Evolutionary conservation across 2,797 vertebrate genomes (phyloP).

Genomic region (Squalus acanthias): DNA sequence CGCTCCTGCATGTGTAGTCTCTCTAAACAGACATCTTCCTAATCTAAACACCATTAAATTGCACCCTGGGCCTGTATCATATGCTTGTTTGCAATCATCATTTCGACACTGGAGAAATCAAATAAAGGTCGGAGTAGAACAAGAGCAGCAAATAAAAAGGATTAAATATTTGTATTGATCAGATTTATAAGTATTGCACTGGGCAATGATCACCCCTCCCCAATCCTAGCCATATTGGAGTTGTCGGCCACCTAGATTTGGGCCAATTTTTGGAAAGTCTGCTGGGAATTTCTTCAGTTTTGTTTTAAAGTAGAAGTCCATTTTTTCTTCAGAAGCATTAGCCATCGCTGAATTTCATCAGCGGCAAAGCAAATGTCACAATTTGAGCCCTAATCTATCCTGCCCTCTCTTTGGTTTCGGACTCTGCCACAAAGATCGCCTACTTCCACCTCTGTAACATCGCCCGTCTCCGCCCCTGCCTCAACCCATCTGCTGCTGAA

Average conservation of each 20-base stretch:
- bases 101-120: slow-evolving; percentile 4
- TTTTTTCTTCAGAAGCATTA: background rate
- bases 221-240: background rate
- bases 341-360: background rate
- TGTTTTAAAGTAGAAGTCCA: background rate
- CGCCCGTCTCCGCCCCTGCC: background rate
- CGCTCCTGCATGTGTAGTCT: background rate
- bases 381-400: background rate
- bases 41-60: slow-evolving; percentile 22
- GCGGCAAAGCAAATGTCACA: background rate
- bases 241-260: background rate
- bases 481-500: background rate
- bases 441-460: background rate
- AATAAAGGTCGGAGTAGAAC: background rate
- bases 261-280: background rate
- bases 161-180: background rate
- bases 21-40: background rate
- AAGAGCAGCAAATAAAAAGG: background rate
- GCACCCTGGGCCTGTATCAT: background rate
- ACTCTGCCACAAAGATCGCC: too few species aligned
- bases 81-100: slow-evolving; percentile 11
- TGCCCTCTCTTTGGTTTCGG: background rate
- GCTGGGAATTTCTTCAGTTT: background rate
- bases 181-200: background rate
- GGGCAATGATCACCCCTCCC: background rate